Evolutionary conservation across 2,113 vertebrate species (phyloP).

Genomic region (Myotis brandtii): DNA sequence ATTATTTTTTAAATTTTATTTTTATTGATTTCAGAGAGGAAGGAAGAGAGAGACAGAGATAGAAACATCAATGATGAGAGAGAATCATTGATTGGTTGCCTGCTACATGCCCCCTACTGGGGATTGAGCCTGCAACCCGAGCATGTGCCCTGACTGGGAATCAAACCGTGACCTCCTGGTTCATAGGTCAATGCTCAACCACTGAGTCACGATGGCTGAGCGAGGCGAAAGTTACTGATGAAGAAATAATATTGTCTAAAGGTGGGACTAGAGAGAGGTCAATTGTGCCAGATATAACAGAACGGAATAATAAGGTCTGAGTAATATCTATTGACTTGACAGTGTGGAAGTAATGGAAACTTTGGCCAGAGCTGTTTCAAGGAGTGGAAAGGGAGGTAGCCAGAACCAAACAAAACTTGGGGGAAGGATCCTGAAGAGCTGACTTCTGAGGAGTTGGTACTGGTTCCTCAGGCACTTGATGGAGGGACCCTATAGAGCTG

Average conservation of each 20-base stretch:
- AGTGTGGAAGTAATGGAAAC: neutral
- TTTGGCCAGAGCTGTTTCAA: neutral
- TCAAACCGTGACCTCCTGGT: too few species aligned
- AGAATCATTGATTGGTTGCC: too few species aligned
- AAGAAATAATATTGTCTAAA: neutral
- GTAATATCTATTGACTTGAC: neutral
- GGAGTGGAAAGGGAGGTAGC: neutral
- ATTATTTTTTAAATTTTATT: too few species aligned
- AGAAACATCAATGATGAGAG: too few species aligned
- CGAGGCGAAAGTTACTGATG: neutral
- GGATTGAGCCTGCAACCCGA: too few species aligned
- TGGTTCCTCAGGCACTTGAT: neutral
- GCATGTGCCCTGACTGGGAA: too few species aligned
- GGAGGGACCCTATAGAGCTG: neutral
- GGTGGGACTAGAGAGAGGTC: neutral
- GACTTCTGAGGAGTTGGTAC: neutral
- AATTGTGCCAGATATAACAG: neutral
- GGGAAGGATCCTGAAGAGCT: neutral
- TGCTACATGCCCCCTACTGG: too few species aligned
- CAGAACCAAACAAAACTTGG: neutral
- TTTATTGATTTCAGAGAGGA: too few species aligned
- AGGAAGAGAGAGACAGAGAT: too few species aligned
- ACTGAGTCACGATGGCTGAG: too few species aligned
- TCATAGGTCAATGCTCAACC: too few species aligned
- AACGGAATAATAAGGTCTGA: neutral